Conservation (phyloP, 1,140 invertebrate genomes). For the Danaus melanippus region DNA sequence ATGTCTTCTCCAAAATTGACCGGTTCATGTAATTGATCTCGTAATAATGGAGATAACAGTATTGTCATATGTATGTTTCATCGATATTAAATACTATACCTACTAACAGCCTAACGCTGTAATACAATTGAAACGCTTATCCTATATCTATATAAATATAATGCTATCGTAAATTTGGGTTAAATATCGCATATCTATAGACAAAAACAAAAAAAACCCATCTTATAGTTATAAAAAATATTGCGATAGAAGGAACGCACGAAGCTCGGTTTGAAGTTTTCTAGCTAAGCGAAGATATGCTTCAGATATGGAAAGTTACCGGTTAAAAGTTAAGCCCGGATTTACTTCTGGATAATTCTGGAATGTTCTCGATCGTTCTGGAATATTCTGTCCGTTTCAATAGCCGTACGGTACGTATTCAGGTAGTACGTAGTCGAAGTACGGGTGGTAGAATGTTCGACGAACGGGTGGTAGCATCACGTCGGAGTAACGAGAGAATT, state of each 20-base stretch:
- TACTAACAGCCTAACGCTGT: conserved; percentile 14
- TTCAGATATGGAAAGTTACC: conserved; percentile 45
- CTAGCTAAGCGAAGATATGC: conserved; percentile 55
- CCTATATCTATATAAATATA: conserved; percentile 55
- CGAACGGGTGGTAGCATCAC: conserved; percentile 53
- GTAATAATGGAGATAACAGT: conserved; percentile 8
- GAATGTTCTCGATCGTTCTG: conserved; percentile 37
- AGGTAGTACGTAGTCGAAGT: conserved; percentile 45
- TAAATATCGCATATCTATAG: conserved; percentile 52
- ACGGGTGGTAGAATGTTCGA: conserved; percentile 50
- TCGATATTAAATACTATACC: conserved; percentile 15
- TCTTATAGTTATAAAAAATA: conserved; percentile 57
- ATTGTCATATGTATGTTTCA: conserved; percentile 27
- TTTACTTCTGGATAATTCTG: conserved; percentile 41
- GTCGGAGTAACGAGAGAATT: conserved; percentile 65
- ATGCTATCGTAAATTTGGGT: conserved; percentile 48
- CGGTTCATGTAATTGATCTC: conserved; percentile 42
- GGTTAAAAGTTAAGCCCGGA: conserved; percentile 37
- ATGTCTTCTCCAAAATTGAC: conserved; percentile 54
- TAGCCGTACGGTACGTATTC: conserved; percentile 48
- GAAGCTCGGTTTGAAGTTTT: conserved; percentile 45
- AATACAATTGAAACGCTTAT: conserved; percentile 10
- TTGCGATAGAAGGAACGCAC: conserved; percentile 33
- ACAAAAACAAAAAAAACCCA: conserved; percentile 24
- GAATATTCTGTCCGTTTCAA: conserved; percentile 34